Base-by-base conservation (phyloP, 1,140 invertebrate genomes). In the Drosophila repletoides region DNA sequence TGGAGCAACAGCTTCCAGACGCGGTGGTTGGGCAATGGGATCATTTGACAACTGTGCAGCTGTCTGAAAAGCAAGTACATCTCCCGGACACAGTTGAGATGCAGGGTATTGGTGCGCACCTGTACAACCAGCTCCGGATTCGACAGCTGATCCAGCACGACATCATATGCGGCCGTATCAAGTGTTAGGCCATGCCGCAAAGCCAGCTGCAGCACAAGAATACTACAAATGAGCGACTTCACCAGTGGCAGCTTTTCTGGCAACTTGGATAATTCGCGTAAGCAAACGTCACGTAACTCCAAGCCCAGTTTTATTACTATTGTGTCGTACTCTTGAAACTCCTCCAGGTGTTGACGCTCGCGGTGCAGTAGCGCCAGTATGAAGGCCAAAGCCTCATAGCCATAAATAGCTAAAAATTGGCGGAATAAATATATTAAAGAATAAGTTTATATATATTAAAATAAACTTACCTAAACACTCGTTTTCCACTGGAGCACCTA, bases 1-100 rank as follows among this genome's bases (percentile, higher is more conserved):
- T 58, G 60, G 7, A 69, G 5, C 15, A 83, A n/a, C 3, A 51
- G 5, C 19, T 73, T 83, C 77, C 77, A 83, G 15, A 83, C 51
- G 1, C 69, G 55, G 41, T 83, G 58, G 21, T 14, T 76, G 7
- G 59, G 69, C 38, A 76, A 36, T 0, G n/a, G 5, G 5, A 51
- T 36, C 0, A 53, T 4, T 4, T 46, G 4, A 6, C 28, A 10
- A 3, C 17, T 33, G 2, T 73, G 38, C 0, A 83, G 15, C 5
- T 41, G 28, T 1, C 73, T 64, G 12, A 83, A 70, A 2, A 24
- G 12, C 1, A 28, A 17, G 17, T 83, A 43, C 69, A 83, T 83
- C 5, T 73, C 59, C 22, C 17, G 2, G 0, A 71, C 6, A 36
- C 71, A 70, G 0, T 1, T 24, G 5, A 40, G 17, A 5, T 10